Conservation (phyloP, 2,797 vertebrate species). For the Galagoides demidoff region DNA sequence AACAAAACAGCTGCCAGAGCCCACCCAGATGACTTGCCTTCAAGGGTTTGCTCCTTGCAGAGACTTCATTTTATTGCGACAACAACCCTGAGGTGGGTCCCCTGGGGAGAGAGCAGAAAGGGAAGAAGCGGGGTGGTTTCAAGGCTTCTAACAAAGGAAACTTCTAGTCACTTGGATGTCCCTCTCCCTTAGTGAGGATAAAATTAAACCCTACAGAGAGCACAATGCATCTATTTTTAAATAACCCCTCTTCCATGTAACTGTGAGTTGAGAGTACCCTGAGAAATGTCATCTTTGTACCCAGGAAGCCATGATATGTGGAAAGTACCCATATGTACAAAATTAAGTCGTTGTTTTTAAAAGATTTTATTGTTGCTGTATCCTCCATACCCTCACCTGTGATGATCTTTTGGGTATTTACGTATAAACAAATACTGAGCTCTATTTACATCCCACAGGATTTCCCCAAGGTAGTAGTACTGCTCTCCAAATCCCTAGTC, state of each 20-base stretch:
- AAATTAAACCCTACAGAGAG: not conserved
- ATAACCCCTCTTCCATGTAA: not conserved
- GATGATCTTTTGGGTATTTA: conserved; percentile 54
- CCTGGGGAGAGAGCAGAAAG: fast-evolving
- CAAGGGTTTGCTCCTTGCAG: not conserved
- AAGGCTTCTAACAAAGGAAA: not conserved
- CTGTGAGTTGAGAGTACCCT: not conserved
- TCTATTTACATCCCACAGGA: conserved; percentile 65
- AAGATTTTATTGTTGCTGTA: not conserved
- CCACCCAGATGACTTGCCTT: not conserved
- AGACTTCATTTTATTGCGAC: not conserved
- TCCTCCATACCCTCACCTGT: not conserved
- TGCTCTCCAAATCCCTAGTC: conserved; percentile 58
- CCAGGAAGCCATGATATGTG: not conserved
- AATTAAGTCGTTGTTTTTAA: not conserved
- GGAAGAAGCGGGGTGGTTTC: not conserved
- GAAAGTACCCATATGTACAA: not conserved
- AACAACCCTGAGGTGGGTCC: not conserved
- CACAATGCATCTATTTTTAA: not conserved
- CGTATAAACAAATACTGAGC: conserved; percentile 65
- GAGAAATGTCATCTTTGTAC: conserved; percentile 6
- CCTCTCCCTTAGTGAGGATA: not conserved
- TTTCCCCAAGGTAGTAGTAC: conserved; percentile 42
- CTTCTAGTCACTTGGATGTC: not conserved
- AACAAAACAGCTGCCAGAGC: not conserved